Evolutionary conservation across 2,113 vertebrate species (phyloP).

Genomic region (Montifringilla adamsi): DNA sequence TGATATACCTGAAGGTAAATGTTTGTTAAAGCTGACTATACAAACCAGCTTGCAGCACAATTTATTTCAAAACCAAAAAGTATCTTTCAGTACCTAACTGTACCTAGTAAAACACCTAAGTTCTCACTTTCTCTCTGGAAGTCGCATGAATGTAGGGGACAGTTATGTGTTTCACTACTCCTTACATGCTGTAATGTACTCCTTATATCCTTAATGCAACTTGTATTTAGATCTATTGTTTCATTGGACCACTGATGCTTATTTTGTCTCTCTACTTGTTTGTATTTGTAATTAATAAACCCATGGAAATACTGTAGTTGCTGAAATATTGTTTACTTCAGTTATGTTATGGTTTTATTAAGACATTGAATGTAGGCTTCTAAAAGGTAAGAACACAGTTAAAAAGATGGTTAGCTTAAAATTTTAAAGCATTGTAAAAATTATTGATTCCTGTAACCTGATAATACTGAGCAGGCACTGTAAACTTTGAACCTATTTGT

Average conservation of each 20-base stretch:
- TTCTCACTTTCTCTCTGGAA: not conserved
- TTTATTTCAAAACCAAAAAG: not conserved
- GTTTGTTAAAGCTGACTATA: not conserved
- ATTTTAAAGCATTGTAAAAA: not conserved
- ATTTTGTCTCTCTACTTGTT: not conserved
- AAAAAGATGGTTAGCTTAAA: not conserved
- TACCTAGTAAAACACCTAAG: not conserved
- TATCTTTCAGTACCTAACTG: not conserved
- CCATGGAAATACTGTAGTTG: not conserved
- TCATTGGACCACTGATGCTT: not conserved
- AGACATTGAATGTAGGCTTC: not conserved
- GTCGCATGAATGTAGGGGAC: not conserved
- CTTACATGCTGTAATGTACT: not conserved
- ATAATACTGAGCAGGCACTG: not conserved
- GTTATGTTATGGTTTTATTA: not conserved
- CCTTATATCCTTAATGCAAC: not conserved
- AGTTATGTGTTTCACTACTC: not conserved
- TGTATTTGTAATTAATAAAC: not conserved
- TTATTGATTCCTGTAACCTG: not conserved
- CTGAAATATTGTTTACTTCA: not conserved
- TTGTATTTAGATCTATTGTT: not conserved
- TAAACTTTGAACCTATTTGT: slow-evolving; percentile 11
- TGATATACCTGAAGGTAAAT: not conserved
- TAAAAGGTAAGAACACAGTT: not conserved
- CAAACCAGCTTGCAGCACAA: not conserved